Evolutionary conservation across 2,113 vertebrate species (phyloP).

Genomic region (Acinonyx jubatus): DNA sequence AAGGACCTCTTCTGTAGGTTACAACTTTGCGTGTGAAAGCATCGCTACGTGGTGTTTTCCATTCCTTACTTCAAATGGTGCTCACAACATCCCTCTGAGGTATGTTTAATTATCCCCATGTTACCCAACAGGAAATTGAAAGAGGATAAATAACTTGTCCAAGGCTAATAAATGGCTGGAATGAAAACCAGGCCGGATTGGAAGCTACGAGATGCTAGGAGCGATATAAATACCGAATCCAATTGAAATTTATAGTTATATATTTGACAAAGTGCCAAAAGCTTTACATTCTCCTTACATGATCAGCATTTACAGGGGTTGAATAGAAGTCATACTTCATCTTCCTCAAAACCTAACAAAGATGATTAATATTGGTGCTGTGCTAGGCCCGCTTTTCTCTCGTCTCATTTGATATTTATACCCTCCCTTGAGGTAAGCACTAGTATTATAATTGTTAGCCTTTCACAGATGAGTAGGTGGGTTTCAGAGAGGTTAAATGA

Average conservation of each 20-base stretch:
- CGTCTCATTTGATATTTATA: not conserved
- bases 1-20: not conserved
- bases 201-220: not conserved
- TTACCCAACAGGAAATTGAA: not conserved
- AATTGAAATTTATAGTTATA: not conserved
- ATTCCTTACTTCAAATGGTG: not conserved
- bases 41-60: not conserved
- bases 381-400: not conserved
- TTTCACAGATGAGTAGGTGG: not conserved
- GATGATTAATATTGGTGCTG: not conserved
- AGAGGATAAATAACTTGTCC: not conserved
- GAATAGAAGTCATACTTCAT: not conserved
- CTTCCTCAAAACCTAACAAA: not conserved
- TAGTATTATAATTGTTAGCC: not conserved
- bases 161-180: not conserved
- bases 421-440: not conserved
- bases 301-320: not conserved
- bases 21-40: not conserved
- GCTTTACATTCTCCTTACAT: not conserved
- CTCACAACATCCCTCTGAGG: not conserved
- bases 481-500: not conserved
- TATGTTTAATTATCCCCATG: not conserved
- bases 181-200: not conserved
- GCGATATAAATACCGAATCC: not conserved
- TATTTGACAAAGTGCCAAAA: not conserved